Evolutionary conservation across 2,113 vertebrate genomes (phyloP), one percentile per base, ranked within the genome.

Genomic region (Sminthopsis crassicaudata): DNA sequence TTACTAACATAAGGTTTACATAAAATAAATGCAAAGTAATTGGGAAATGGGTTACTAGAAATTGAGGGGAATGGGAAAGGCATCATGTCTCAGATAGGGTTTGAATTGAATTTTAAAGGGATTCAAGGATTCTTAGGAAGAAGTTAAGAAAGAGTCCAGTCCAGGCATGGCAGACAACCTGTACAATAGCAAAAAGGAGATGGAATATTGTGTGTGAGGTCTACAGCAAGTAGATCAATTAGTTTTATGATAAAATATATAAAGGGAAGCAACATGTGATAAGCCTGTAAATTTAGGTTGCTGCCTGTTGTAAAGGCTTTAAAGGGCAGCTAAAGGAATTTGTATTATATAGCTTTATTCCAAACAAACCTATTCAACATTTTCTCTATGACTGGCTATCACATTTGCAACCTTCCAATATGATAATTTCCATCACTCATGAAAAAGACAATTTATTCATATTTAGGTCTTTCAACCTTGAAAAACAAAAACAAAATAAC

Each of bases 381-480:
- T 91, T 93, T 93, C 46, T 88, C 51, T 91, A 25, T 55, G 25
- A 51, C 22, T 52, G 30, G 84, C 52, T 91, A n/a, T n/a, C 6
- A 25, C 50, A 25, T 95, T 90, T 36, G 53, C 50, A 60, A 84
- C 53, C 8, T 90, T 11, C 57, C n/a, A 36, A 76, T 48, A 90
- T 92, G 53, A 51, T 6, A 36, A 57, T 84, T 54, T 5, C 55
- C 23, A 19, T 46, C 84, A 90, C 55, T 6, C 2, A 51, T 19
- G 4, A 76, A n/a, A 76, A 76, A 76, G 36, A 11, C n/a, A 14
- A 76, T n/a, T 76, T n/a, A 76, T 76, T 76, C 36, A 76, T 76
- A 76, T 76, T 76, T 76, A 76, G 14, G 2, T 92, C 67, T 90
- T 93, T 67, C 52, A 94, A 46, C 91, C 92, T 92, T 53, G n/a